A percentile compares a stretch with the other conserved stretches of the same genome.
These are phyloP conservation scores for Dipodomys stephensi DNA, from an alignment of 2,113 vertebrate species.

Conservation along the genomic window DNA sequence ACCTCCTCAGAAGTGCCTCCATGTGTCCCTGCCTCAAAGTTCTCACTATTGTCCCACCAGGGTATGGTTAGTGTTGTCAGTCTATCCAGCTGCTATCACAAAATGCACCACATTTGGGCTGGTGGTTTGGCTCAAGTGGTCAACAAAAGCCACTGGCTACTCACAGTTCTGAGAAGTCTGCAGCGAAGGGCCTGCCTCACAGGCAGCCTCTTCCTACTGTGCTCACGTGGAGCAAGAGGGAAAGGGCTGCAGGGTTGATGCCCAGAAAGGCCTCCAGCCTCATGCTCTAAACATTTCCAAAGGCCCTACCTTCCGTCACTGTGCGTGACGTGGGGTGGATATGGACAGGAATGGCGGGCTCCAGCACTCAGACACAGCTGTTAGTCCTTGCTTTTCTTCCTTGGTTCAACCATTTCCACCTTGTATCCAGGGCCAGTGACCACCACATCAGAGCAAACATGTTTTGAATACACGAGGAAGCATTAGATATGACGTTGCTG, in stretches of 20 bases:
- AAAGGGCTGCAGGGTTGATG: not conserved
- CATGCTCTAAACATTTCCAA: not conserved
- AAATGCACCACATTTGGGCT: no score
- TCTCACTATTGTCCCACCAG: not conserved
- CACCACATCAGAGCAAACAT: no score
- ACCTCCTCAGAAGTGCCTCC: not conserved
- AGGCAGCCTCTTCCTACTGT: not conserved
- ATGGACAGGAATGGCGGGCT: no score
- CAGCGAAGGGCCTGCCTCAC: no score
- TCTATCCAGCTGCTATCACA: not conserved
- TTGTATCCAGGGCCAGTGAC: no score
- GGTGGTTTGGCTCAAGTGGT: no score
- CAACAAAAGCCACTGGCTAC: not conserved
- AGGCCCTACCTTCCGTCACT: not conserved
- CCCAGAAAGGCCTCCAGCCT: not conserved
- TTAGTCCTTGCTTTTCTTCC: not conserved
- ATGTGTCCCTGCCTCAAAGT: not conserved
- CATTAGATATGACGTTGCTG: no score
- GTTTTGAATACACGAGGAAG: no score
- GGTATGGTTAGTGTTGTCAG: not conserved
- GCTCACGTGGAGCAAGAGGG: not conserved
- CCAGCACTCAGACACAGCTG: not conserved
- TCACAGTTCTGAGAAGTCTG: not conserved
- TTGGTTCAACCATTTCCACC: not conserved
- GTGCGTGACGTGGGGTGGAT: no score